phyloP scores from a whole-genome alignment of 2,797 vertebrate species.

The Scarus forsteni region DNA sequence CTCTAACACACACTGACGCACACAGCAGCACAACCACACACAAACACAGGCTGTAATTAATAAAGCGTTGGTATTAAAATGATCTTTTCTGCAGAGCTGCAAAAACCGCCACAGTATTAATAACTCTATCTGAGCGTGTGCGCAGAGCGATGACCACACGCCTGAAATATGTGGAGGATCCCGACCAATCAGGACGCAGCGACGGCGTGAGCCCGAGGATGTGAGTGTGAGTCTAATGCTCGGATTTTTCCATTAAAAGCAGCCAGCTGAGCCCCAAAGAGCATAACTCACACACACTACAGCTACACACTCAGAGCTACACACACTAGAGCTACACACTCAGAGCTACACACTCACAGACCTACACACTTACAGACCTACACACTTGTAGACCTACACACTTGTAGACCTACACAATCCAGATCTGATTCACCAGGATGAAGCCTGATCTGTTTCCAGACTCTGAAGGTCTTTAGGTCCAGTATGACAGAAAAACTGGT shows the following conservation, averaged over 20 bases:
- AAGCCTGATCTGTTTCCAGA: neutral
- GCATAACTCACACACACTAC: neutral
- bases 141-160: conserved; percentile 49
- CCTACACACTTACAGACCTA: too few relatives aligned
- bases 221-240: conserved; percentile 50
- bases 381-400: too few relatives aligned
- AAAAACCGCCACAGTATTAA: conserved; percentile 34
- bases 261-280: conserved; percentile 64
- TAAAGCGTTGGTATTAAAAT: conserved; percentile 42
- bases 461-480: too few relatives aligned
- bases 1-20: conserved; percentile 3
- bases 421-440: neutral
- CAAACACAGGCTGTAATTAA: conserved; percentile 32
- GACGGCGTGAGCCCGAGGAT: conserved; percentile 10
- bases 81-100: conserved; percentile 51
- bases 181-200: conserved; percentile 19
- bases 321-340: too few relatives aligned
- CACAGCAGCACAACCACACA: conserved; percentile 4
- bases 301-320: too few relatives aligned
- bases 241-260: conserved; percentile 77
- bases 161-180: conserved; percentile 54
- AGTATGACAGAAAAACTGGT: too few relatives aligned
- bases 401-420: neutral
- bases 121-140: conserved; percentile 8
- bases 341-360: too few relatives aligned